Base-by-base conservation (phyloP, 2,797 vertebrate species). In the Syncerus caffer region DNA sequence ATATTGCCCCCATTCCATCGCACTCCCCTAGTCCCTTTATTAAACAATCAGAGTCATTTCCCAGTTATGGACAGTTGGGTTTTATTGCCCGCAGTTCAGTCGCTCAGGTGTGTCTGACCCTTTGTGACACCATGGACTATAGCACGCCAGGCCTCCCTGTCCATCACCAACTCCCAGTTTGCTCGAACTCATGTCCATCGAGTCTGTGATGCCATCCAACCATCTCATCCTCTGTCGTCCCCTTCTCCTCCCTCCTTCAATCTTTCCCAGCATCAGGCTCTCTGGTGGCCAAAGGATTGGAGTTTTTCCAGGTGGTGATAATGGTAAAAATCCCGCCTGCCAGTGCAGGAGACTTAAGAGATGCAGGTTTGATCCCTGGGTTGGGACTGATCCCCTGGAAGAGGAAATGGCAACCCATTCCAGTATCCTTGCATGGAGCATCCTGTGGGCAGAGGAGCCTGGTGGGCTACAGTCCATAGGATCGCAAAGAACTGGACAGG, bases 401-500 rank as follows among this genome's bases (percentile, higher is more conserved):
- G 11, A 42, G 71, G 71, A 42, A 42, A 25, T 7, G 71, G 38
- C 34, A 74, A 25, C 38, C 38, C 38, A 25, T 38, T 74, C 6
- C 71, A 74, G 38, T 2, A 42, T 42, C 12, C 71, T 42, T 42
- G 23, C 3, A 71, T 74, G 38, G 71, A 42, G 71, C 21, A 74
- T 74, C 67, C 34, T 34, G 4, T 25, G 67, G 67, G 23, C 67
- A 25, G 67, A 42, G 67, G 34, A 74, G 71, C 71, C 71, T 6
- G 71, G 38, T 42, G 38, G 21, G 3, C 12, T 25, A 25, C 3
- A 25, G 67, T 25, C 21, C 34, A 74, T 6, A 13, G 21, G 6
- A 25, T 42, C 3, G 11, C 11, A 25, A 74, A 42, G 71, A 42
- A 13, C 7, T 0, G 1, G 38, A 74, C 11, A 7, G 0, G 1